A percentile compares a stretch with the other conserved stretches of the same genome.
phyloP scores from a whole-genome alignment of 2,113 vertebrate species.

The Okapia johnstoni region DNA sequence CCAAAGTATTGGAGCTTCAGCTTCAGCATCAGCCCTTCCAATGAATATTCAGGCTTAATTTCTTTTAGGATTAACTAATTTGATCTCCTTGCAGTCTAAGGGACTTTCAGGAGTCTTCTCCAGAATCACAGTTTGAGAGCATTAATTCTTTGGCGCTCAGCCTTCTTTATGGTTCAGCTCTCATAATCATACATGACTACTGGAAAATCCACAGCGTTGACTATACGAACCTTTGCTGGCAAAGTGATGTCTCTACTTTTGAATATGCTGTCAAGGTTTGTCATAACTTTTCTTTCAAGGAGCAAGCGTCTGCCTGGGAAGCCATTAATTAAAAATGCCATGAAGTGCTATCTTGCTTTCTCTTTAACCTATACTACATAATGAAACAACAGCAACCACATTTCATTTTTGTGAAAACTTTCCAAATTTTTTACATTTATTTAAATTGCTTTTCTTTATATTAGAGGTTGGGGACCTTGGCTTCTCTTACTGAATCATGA shows the following conservation, averaged over 20 bases:
- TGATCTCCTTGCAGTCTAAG: background rate
- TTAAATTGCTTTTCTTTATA: background rate
- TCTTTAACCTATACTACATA: background rate
- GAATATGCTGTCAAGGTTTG: background rate
- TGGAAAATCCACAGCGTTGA: background rate
- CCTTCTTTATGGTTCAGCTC: background rate
- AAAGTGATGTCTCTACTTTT: background rate
- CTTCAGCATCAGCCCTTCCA: background rate
- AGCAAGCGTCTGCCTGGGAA: background rate
- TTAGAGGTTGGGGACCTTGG: background rate
- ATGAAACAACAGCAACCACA: background rate
- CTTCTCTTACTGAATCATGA: background rate
- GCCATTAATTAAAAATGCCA: background rate
- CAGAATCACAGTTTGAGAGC: background rate
- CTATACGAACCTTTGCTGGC: background rate
- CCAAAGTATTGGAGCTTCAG: background rate
- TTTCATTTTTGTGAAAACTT: background rate
- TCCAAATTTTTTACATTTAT: background rate
- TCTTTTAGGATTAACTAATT: background rate
- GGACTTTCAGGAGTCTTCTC: background rate
- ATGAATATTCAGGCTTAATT: background rate
- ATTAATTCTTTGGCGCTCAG: background rate
- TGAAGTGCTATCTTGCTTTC: background rate
- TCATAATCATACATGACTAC: background rate
- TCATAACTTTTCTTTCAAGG: background rate